phyloP scores from a whole-genome alignment of 2,797 vertebrate genomes.

The Brotogeris chrysoptera region DNA sequence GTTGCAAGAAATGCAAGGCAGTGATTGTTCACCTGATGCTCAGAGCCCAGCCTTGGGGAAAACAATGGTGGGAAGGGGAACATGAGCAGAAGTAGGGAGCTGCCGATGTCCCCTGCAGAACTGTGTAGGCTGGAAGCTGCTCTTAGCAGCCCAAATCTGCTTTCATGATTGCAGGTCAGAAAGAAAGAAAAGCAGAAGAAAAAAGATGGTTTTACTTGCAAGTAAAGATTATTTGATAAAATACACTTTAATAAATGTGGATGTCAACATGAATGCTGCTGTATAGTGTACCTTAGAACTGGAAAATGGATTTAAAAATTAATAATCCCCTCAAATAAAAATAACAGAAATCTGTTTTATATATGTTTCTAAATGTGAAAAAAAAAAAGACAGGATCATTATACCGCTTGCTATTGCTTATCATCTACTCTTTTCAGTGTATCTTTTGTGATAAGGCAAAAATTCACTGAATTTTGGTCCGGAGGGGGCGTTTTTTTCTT shows the following conservation, averaged over 20 bases:
- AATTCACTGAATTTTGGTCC: neutral
- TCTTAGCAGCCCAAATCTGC: neutral
- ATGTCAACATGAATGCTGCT: neutral
- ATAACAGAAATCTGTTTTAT: neutral
- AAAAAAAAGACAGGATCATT: neutral
- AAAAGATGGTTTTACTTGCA: neutral
- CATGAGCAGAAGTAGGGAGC: rapidly evolving
- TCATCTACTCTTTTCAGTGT: neutral
- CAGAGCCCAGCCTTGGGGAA: neutral
- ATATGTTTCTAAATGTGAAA: neutral
- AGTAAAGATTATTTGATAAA: neutral
- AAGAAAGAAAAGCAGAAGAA: neutral
- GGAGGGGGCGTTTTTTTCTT: neutral
- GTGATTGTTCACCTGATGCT: neutral
- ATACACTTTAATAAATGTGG: neutral
- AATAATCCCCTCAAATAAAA: neutral
- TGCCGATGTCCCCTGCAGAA: neutral
- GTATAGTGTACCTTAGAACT: neutral
- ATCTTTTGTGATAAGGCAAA: neutral
- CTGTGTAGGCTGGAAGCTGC: neutral
- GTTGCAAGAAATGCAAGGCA: neutral
- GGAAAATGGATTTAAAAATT: neutral
- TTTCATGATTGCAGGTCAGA: neutral
- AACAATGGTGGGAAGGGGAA: neutral
- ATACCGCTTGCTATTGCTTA: neutral